Evolutionary conservation across 2,888 invertebrate genomes (phyloP).

Genomic region (Perdita meconis): DNA sequence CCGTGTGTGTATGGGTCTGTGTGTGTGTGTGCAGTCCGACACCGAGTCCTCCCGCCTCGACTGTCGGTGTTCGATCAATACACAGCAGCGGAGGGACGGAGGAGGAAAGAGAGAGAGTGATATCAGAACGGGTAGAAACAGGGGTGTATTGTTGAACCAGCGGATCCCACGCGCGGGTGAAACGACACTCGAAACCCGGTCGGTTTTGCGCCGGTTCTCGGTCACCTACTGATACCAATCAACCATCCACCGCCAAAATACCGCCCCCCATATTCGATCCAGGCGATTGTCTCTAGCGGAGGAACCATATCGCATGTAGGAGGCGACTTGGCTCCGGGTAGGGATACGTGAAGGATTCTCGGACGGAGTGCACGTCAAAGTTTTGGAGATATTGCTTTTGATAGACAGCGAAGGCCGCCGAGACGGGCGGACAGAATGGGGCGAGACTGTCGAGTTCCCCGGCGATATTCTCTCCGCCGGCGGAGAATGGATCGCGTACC

Average conservation of each 20-base stretch:
- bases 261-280: conserved; percentile 9
- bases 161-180: conserved; percentile 39
- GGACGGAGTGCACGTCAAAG: background rate
- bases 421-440: no score
- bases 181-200: conserved; percentile 53
- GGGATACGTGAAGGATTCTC: background rate
- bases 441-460: no score
- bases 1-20: no score
- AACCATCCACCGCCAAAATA: conserved; percentile 26
- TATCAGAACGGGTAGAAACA: conserved; percentile 7
- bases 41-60: conserved; percentile 56
- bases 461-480: background rate
- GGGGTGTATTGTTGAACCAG: conserved; percentile 60
- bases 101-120: conserved; percentile 34
- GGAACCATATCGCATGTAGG: background rate
- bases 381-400: background rate
- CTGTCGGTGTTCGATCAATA: conserved; percentile 76
- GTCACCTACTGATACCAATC: conserved; percentile 9
- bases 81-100: conserved; percentile 44
- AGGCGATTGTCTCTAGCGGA: background rate
- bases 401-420: background rate
- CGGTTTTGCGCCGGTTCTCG: conserved; percentile 37
- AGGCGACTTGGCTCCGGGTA: background rate
- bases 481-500: background rate
- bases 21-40: conserved; percentile 25